A percentile compares a stretch with the other conserved stretches of the same genome.
Conservation (phyloP, 2,888 invertebrate genomes). For the Harmothoe impar region DNA sequence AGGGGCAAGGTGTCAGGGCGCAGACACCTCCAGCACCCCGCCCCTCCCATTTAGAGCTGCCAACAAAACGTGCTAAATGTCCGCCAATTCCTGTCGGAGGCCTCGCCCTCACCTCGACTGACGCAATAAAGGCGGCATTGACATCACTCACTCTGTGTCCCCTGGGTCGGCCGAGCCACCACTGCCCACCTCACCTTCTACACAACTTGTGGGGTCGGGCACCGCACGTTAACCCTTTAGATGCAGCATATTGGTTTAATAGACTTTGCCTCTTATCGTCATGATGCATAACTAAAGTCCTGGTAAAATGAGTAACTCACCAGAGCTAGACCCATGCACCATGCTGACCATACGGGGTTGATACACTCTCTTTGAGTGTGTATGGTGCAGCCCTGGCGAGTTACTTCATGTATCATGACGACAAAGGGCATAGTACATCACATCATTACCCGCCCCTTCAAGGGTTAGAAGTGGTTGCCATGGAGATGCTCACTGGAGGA, state of each 20-base stretch:
- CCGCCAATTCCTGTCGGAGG: constrained; percentile 59
- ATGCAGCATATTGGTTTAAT: too few relatives aligned
- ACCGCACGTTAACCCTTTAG: constrained; percentile 48
- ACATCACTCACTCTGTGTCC: constrained; percentile 36
- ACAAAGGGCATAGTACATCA: too few relatives aligned
- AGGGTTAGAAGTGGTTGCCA: constrained; percentile 56
- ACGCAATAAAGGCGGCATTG: constrained; percentile 56
- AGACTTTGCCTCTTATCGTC: too few relatives aligned
- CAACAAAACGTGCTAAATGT: constrained; percentile 61
- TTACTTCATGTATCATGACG: too few relatives aligned
- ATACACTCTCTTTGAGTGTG: too few relatives aligned
- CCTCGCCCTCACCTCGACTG: background rate
- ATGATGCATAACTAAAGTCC: too few relatives aligned
- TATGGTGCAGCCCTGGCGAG: too few relatives aligned
- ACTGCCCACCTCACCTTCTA: constrained; percentile 14
- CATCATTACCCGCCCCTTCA: too few relatives aligned
- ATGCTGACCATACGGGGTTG: too few relatives aligned
- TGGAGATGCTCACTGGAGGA: constrained; percentile 55
- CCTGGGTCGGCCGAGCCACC: constrained; percentile 19
- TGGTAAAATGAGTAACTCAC: too few relatives aligned
- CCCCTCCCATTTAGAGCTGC: constrained; percentile 56
- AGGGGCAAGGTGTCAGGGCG: constrained; percentile 1
- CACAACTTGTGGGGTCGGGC: constrained; percentile 40
- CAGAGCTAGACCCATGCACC: too few relatives aligned
- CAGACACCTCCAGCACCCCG: constrained; percentile 45